Evolutionary conservation across 1,140 invertebrate genomes (phyloP).

Genomic region (Drosophila ohnishii): DNA sequence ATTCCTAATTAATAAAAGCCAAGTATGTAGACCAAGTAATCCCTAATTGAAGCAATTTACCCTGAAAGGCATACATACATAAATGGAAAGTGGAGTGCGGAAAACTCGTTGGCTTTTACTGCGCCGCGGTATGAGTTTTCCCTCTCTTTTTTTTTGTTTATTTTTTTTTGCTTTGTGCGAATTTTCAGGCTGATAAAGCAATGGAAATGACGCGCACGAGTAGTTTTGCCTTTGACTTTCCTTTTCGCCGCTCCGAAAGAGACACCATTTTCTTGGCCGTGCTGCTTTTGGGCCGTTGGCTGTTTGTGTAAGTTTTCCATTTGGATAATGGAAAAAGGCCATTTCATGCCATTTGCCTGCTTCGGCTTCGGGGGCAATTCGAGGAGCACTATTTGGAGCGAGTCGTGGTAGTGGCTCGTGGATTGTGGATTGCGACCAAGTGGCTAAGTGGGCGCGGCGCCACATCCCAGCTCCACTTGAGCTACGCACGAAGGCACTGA

Average conservation of each 20-base stretch:
- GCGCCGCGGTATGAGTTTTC: conserved; percentile 49
- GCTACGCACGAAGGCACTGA: conserved; percentile 20
- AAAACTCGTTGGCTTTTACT: conserved; percentile 63
- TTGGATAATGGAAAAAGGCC: conserved; percentile 83
- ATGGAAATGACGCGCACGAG: conserved; percentile 76
- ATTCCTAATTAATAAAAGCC: conserved; percentile 53
- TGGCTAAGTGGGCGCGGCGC: conserved; percentile 73
- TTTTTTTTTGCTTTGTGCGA: conserved; percentile 47
- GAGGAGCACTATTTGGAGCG: conserved; percentile 69
- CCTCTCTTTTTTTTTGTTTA: neutral
- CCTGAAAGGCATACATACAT: conserved; percentile 10
- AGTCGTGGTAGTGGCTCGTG: conserved; percentile 14
- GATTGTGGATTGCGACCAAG: conserved; percentile 16
- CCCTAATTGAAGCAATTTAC: conserved; percentile 43
- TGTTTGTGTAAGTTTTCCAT: conserved; percentile 82
- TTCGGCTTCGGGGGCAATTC: conserved; percentile 65
- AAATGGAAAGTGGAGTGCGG: conserved; percentile 25
- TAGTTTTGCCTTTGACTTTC: conserved; percentile 71
- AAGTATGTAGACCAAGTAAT: conserved; percentile 10
- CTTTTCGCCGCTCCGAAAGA: conserved; percentile 49
- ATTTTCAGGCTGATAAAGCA: conserved; percentile 77
- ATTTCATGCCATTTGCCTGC: conserved; percentile 79
- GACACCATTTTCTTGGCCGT: conserved; percentile 50
- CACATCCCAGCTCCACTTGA: conserved; percentile 49
- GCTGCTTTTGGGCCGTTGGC: conserved; percentile 45